Evolutionary conservation across 64 coral and sea anemone genomes (phyloP), one percentile per base, ranked within the genome.

Genomic region (Pachyseris speciosa): DNA sequence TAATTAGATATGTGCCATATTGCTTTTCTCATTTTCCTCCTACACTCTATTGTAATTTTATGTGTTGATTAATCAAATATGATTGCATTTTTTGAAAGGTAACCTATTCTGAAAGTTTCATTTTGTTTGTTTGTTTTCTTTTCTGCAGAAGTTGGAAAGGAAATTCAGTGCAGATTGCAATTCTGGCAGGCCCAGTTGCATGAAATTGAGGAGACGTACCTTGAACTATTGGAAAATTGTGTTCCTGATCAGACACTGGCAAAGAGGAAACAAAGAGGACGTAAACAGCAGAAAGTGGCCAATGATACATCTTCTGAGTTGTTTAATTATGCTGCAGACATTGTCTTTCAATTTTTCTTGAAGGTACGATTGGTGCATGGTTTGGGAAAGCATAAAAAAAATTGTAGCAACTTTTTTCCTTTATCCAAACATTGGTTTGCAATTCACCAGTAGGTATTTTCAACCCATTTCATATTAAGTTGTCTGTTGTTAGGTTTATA

Each of bases 241-340:
- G 2, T 17, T 3, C 15, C 13, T 55, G 12, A n/a, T n/a, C n/a
- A n/a, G n/a, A n/a, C n/a, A n/a, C n/a, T n/a, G n/a, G n/a, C n/a
- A n/a, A n/a, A n/a, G n/a, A n/a, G 17, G 22, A 13, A 13, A 55
- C 11, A 55, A 55, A 55, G 51, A 55, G 51, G 51, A 13, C 15
- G 22, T 12, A 55, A 55, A 17, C 15, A 13, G 17, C 11, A 13
- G 17, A 55, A 55, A 55, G 51, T 55, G 0, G 44, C 44, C 13
- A 55, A 55, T 0, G 7, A 12, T 55, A 19, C 4, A 4, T 19
- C 15, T 7, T 13, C 44, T 43, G 19, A 49, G 51, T 34, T 80
- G 16, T 57, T 50, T 80, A 50, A 80, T 4, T 80, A 80, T 80
- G 45, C 76, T 57, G 76, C 76, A 28, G 29, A 34, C 2, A 32